Evolutionary conservation across 1,140 invertebrate species (phyloP), one percentile per base, ranked within the genome.

Genomic region (Potamilus streckersoni): DNA sequence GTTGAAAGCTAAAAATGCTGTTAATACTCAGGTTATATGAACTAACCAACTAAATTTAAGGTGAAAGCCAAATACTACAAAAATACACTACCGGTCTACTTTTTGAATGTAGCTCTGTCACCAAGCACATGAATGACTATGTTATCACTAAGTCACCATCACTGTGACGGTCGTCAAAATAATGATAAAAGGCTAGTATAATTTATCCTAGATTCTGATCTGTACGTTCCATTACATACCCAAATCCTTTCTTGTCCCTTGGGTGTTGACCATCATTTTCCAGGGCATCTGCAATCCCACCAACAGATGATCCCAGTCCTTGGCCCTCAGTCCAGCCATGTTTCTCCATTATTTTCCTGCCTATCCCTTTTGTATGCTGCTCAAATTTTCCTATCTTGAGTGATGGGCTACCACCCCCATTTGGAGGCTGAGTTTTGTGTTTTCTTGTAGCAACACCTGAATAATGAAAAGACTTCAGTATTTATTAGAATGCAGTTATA

Each of bases 301-400:
- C 68, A 8, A 77, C 63, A 64, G 80, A 78, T 23, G 81, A 82
- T 19, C 93, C 93, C 14, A 93, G 79, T 62, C 92, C 91, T 73
- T 87, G 64, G 12, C 93, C 93, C 69, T 92, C 89, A 65, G 83
- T 87, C 93, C 93, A 93, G 4, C 93, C 93, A 69, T 91, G 90
- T 69, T 89, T 89, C 82, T 92, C 90, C 83, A 93, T 73, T 59
- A 93, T 82, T 76, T 89, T 90, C 55, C 91, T 80, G 17, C 91
- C 92, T 80, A 90, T 72, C 4, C 88, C 88, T 77, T 88, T 88
- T 12, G 90, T 91, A 80, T 91, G 87, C 56, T 84, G 84, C 82
- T 92, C 91, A 87, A 92, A 92, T 31, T 85, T 82, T 23, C 90
- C 91, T 59, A 90, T 89, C 77, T 83, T 79, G 64, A 56, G 11